These are phyloP conservation scores for Eueremaeus valkanovi DNA, from an alignment of 2,888 invertebrate genomes.

Conservation along the genomic window DNA sequence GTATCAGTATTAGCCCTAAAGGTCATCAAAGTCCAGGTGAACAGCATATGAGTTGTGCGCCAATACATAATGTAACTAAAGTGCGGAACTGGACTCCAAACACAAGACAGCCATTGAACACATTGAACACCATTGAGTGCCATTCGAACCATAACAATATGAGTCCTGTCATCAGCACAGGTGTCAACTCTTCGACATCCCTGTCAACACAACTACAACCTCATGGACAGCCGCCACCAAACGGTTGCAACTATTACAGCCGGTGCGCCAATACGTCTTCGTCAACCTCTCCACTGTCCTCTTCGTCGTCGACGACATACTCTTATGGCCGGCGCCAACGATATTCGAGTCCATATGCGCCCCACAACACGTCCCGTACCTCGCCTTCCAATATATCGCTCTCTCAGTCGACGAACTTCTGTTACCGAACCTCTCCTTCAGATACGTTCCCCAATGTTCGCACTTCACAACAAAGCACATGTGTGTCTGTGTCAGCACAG, in stretches of 20 bases:
- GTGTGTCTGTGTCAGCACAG: background rate
- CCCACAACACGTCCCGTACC: conserved; percentile 13
- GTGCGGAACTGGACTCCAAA: conserved; percentile 22
- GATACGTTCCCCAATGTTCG: conserved; percentile 1
- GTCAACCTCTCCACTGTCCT: conserved; percentile 19
- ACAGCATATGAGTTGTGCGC: conserved; percentile 8
- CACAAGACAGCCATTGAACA: conserved; percentile 13
- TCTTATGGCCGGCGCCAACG: conserved; percentile 5
- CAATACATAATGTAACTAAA: conserved; percentile 25
- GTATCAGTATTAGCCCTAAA: conserved; percentile 36
- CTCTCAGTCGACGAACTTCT: conserved; percentile 14
- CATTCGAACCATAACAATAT: conserved; percentile 3
- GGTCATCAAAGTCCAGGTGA: conserved; percentile 32
- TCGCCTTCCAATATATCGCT: conserved; percentile 29
- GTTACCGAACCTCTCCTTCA: conserved; percentile 28
- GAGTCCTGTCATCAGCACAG: conserved; percentile 5
- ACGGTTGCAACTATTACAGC: conserved; percentile 17
- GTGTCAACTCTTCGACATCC: conserved; percentile 16
- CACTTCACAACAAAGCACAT: conserved; percentile 6
- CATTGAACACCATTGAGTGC: conserved; percentile 26
- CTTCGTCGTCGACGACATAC: conserved; percentile 25
- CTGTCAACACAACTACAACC: background rate
- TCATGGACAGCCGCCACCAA: conserved; percentile 19
- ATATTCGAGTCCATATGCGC: background rate
- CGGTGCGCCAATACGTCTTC: background rate